Base-by-base conservation (phyloP, 1,140 invertebrate genomes). In the Bactericera cockerelli region DNA sequence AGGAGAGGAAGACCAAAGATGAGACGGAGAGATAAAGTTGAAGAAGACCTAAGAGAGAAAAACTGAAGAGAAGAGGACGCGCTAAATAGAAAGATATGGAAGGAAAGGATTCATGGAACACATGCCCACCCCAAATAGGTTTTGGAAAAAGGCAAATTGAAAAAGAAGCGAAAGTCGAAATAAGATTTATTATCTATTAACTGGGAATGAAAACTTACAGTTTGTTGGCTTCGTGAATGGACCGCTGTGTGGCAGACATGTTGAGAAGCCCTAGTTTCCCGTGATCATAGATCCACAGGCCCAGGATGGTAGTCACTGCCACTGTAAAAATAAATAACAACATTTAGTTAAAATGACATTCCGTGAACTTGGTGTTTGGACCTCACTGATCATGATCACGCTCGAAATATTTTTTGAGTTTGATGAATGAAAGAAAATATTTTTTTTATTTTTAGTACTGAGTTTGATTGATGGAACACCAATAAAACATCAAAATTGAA, bases 231-330 rank as follows among this genome's bases (percentile, higher is more conserved):
- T 76, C 75, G 59, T 75, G 73, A 54, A 68, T 68, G 63, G 80
- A 76, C 61, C 85, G 74, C 66, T 79, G 72, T 36, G 64, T 69
- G 1, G 85, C 82, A 8, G 84, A 82, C 81, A 90, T 82, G 69
- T 93, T 91, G 1, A 93, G 72, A 65, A 81, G 78, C 59, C 87
- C 87, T 64, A 78, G 76, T 11, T 71, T 74, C 24, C 74, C 75
- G 31, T 74, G 76, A 67, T 94, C 87, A 19, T 81, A 68, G 22
- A 88, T 77, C 76, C 83, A 89, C 62, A 93, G 82, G 13, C 83
- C 66, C 24, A 86, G 73, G 56, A 90, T 77, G 31, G 93, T 68
- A 1, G 88, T 16, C 6, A 49, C 42, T 49, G 42, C n/a, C 6
- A 49, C 42, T 49, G 42, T 8, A 49, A 49, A 49, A 22, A 49